Evolutionary conservation across 2,113 vertebrate species (phyloP), one percentile per base, ranked within the genome.

Genomic region (Psophia crepitans): DNA sequence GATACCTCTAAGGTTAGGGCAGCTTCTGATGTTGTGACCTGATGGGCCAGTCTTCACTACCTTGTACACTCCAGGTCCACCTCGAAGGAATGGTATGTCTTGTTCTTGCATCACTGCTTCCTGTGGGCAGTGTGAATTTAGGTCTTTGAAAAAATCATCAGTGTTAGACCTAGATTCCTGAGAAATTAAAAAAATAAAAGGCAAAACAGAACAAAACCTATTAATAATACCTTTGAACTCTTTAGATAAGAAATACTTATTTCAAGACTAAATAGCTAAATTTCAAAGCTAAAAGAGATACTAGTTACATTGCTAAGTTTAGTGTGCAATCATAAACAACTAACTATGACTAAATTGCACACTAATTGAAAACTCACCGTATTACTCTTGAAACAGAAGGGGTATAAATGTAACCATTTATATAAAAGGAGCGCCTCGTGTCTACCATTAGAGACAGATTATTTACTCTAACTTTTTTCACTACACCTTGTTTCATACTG

Each of bases 1-100:
- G 99, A 99, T 99, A 99, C 99, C 99, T 99, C 99, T 99, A 99
- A 99, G 99, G 99, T 99, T 99, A 98, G 99, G 99, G 97, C 99
- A 99, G 99, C 99, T 99, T 99, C 99, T 99, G 99, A 99, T 99
- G 99, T 99, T 99, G 99, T 99, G 99, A 98, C 99, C 99, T 98
- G 99, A 99, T 89, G 99, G 99, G 97, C 99, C 99, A 91, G 99
- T 99, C 99, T 99, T 99, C 99, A 99, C 99, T 99, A 99, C 99
- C 99, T 99, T 99, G 99, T 99, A 99, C 98, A 99, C 97, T 98
- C 99, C 99, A 97, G 99, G 99, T 98, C 99, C 99, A 96, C 99
- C 99, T 98, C 99, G 98, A 97, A 99, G 98, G 98, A 99, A 99
- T 87, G 98, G 98, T 96, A 98, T 97, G 86, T 98, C 98, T 98